phyloP scores from a whole-genome alignment of 2,113 vertebrate species.

The Circaetus gallicus region DNA sequence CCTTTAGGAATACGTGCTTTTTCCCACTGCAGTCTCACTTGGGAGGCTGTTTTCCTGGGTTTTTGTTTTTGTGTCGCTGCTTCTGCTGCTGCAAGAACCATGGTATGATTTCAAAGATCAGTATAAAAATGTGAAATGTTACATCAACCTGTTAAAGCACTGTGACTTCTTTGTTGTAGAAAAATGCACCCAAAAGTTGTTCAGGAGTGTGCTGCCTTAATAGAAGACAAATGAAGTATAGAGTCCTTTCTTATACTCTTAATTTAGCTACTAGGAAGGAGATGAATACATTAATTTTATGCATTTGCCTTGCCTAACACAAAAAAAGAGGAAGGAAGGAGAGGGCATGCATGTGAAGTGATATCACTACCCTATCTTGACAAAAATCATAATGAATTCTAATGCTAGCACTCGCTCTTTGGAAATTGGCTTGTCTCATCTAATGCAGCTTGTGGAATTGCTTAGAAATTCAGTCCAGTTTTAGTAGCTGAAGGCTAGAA shows the following conservation, averaged over 20 bases:
- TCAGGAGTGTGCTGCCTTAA: neutral
- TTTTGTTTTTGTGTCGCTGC: neutral
- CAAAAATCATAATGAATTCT: neutral
- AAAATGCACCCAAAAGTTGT: neutral
- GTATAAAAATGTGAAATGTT: neutral
- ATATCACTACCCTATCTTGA: neutral
- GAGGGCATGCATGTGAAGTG: neutral
- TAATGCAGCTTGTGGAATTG: neutral
- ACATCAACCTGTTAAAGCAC: neutral
- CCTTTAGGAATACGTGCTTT: constrained; percentile 2
- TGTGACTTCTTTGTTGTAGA: neutral
- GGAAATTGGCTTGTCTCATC: neutral
- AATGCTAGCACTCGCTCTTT: neutral
- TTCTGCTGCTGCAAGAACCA: neutral
- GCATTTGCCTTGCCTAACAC: neutral
- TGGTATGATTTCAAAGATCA: constrained; percentile 24
- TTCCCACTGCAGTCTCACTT: neutral
- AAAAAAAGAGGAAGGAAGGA: neutral
- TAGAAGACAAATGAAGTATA: neutral
- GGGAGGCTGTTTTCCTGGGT: neutral
- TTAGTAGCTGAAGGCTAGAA: constrained; percentile 22
- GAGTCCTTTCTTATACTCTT: neutral
- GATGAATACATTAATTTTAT: neutral
- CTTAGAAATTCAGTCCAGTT: constrained; percentile 15
- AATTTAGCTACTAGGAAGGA: neutral